These are phyloP conservation scores for Chrysolina haemoptera DNA, from an alignment of 2,888 invertebrate species.

Conservation along the genomic window DNA sequence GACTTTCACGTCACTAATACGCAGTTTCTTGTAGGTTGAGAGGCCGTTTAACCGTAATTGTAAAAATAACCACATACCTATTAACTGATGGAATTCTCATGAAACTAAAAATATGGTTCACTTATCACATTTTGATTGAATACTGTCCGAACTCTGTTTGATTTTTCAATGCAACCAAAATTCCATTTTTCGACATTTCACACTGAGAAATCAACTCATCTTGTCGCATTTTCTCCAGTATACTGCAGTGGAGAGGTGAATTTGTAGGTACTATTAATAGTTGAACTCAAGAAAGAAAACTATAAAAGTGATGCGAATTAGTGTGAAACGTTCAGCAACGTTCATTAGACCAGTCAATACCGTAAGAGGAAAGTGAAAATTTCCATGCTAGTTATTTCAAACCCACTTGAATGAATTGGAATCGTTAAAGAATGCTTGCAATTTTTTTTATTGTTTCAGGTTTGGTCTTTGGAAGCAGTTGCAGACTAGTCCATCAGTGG, in stretches of 20 bases:
- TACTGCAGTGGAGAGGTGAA: slow-evolving; percentile 8
- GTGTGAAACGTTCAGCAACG: slow-evolving; percentile 11
- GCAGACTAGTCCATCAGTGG: too few relatives aligned
- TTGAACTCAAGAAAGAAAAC: slow-evolving; percentile 18
- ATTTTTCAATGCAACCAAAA: not conserved
- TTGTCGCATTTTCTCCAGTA: not conserved
- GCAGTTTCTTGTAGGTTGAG: too few relatives aligned
- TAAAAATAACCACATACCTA: too few relatives aligned
- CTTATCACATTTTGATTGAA: not conserved
- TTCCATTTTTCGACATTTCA: slow-evolving; percentile 7
- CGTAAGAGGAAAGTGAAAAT: not conserved
- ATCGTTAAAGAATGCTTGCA: too few relatives aligned
- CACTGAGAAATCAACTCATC: not conserved
- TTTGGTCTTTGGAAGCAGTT: too few relatives aligned
- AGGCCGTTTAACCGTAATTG: too few relatives aligned
- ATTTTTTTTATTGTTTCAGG: too few relatives aligned
- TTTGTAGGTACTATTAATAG: slow-evolving; percentile 17
- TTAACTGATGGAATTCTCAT: not conserved
- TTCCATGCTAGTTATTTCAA: not conserved
- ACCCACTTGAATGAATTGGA: not conserved
- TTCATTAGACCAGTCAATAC: slow-evolving; percentile 3
- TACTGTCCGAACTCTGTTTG: not conserved
- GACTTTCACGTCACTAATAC: too few relatives aligned
- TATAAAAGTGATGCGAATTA: slow-evolving; percentile 8
- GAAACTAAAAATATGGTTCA: not conserved